Base-by-base conservation (phyloP, 2,888 invertebrate genomes). In the Dolomedes plantarius region DNA sequence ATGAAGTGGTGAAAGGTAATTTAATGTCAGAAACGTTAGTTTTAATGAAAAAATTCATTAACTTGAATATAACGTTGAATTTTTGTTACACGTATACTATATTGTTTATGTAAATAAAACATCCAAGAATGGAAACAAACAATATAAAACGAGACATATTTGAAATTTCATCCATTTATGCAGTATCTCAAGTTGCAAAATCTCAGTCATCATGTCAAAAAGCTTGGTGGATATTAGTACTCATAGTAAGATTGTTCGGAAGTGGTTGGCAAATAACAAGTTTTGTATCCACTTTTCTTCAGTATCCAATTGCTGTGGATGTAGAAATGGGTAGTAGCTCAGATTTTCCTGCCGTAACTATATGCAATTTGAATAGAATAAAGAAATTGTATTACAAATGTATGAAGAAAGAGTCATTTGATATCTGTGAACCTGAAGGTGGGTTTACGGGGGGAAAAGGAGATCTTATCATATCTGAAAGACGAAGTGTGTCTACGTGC, bases 271-370 rank as follows among this genome's bases (percentile, higher is more conserved):
- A 85, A 29, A 50, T 68, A 19, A 31, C 36, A n/a, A n/a, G 19
- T 2, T 85, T 68, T 23, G 39, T 85, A 31, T n/a, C 9, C 0
- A 1, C 64, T 1, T 85, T 56, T n/a, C 78, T 85, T 1, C 23
- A 50, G 11, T 78, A 78, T 11, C 85, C 78, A 11, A 56, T 85
- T 0, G 46, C 68, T 6, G 27, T 85, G 5, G 50, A 50, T 2
- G 19, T 78, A 0, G 23, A 29, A 39, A 13, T 39, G 0, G 50
- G 72, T 11, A 19, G 62, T 11, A 27, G 50, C 31, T n/a, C 9
- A 7, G 46, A 2, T 5, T 89, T 89, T 74, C 89, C 89, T 0
- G 89, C 89, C n/a, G 87, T 89, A 0, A 89, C 89, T 13, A 75
- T 89, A 46, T 89, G 89, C 31, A 89, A 88, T 72, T 36, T 89